A percentile compares a stretch with the other conserved stretches of the same genome.
Conservation (phyloP, 2,888 invertebrate species). For the Plagodis dolabraria region DNA sequence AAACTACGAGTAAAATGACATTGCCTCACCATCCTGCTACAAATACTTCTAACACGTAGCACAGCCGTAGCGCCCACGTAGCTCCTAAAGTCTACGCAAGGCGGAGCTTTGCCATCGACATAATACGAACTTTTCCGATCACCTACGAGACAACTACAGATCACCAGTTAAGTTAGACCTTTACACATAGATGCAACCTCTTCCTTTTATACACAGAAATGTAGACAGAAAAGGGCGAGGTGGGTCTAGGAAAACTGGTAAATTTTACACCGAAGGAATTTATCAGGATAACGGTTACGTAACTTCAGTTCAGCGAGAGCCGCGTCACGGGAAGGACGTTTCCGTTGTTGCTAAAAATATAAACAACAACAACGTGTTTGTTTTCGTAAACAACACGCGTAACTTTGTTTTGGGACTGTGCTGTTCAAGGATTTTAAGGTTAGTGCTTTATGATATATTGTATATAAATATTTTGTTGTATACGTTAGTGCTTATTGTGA, state of each 20-base stretch:
- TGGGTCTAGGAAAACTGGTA: conserved; percentile 51
- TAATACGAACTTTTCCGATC: conserved; percentile 66
- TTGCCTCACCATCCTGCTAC: conserved; percentile 32
- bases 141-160: conserved; percentile 44
- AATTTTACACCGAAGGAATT: conserved; percentile 61
- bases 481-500: too few relatives aligned
- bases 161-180: conserved; percentile 52
- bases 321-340: conserved; percentile 61
- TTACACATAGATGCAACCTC: conserved; percentile 13
- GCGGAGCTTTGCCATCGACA: conserved; percentile 62
- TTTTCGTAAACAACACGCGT: conserved; percentile 71
- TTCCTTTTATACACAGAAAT: neutral
- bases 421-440: conserved; percentile 39
- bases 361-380: conserved; percentile 83
- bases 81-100: conserved; percentile 52
- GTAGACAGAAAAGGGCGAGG: conserved; percentile 34
- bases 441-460: conserved; percentile 33
- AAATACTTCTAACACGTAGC: conserved; percentile 40
- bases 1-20: neutral
- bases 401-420: conserved; percentile 51
- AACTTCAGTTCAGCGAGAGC: conserved; percentile 73
- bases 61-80: conserved; percentile 29
- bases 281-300: conserved; percentile 74
- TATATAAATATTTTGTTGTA: conserved; percentile 18
- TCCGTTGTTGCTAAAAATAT: conserved; percentile 53